Evolutionary conservation across 2,888 invertebrate species (phyloP), one percentile per base, ranked within the genome.

Genomic region (Drosophila neoperkinsi): DNA sequence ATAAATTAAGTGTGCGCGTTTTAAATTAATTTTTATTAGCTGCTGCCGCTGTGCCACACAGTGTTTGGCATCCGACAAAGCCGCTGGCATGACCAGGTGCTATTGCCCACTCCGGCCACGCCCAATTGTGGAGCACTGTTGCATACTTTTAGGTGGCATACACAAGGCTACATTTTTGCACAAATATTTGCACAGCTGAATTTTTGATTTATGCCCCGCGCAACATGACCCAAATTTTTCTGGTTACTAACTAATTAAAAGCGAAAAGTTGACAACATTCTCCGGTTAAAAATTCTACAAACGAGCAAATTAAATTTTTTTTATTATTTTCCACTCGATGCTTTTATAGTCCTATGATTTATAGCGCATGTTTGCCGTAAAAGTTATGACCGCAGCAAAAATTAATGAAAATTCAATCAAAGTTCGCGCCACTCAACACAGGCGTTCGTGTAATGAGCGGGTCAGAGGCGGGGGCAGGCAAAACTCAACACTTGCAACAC

Each of bases 201-300:
- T 82, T 77, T 87, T 77, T 87, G 84, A 84, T 84, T 87, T 84
- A 87, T 84, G 84, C 68, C 53, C 43, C 73, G 43, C 56, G 65
- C 62, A 71, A 53, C 76, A 64, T 86, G 89, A 88, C 86, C 86
- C 77, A 88, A 80, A 89, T 87, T 74, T 71, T 74, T 67, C 61
- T 70, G 71, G 73, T 74, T 76, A 53, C 67, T 71, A 88, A 88
- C 86, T 86, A 86, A 86, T 86, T 86, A 86, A 86, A 86, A 86
- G 89, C 79, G 87, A 84, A 88, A 86, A 88, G 84, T 88, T 88
- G 85, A 86, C 88, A 88, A 82, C 81, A 86, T 86, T 86, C 76
- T 84, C 73, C 68, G 73, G 84, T 68, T 72, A 4, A 71, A 74
- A 67, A 61, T 72, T 71, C 66, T 53, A 64, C 36, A 38, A 55